Percentiles rank a stretch among this genome's conserved stretches.
Conservation (phyloP, 2,797 vertebrate genomes). For the Erethizon dorsatum region DNA sequence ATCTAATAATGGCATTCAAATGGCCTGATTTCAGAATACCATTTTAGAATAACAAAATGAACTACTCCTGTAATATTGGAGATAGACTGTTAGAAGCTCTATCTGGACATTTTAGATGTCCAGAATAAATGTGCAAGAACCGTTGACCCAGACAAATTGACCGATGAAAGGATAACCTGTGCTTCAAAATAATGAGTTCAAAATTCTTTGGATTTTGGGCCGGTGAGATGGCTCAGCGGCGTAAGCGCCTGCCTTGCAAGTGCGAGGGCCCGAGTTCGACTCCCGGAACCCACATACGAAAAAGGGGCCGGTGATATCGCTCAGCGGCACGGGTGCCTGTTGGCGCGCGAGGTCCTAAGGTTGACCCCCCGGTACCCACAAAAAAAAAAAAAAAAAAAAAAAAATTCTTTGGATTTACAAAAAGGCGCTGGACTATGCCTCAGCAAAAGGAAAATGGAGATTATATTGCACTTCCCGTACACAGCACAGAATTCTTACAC, state of each 20-base stretch:
- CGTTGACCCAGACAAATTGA: conserved; percentile 78
- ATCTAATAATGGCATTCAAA: conserved; percentile 65
- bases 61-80: conserved; percentile 57
- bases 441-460: conserved; percentile 1
- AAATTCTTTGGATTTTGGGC: conserved; percentile 76
- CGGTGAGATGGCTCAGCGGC: too few relatives aligned
- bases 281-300: too few relatives aligned
- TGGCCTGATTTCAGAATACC: conserved; percentile 46
- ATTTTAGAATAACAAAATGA: conserved; percentile 71
- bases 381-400: too few relatives aligned
- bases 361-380: too few relatives aligned
- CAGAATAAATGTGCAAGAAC: conserved; percentile 67
- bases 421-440: conserved; percentile 23
- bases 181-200: conserved; percentile 66
- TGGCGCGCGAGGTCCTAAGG: too few relatives aligned
- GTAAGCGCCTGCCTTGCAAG: too few relatives aligned
- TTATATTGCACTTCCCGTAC: neutral
- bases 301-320: too few relatives aligned
- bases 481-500: neutral
- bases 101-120: conserved; percentile 73
- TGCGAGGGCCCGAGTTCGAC: too few relatives aligned
- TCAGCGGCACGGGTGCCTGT: too few relatives aligned
- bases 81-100: conserved; percentile 59
- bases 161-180: conserved; percentile 66
- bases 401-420: conserved; percentile 70